Evolutionary conservation across 2,113 vertebrate genomes (phyloP).

Genomic region (Dermatemys mawii): DNA sequence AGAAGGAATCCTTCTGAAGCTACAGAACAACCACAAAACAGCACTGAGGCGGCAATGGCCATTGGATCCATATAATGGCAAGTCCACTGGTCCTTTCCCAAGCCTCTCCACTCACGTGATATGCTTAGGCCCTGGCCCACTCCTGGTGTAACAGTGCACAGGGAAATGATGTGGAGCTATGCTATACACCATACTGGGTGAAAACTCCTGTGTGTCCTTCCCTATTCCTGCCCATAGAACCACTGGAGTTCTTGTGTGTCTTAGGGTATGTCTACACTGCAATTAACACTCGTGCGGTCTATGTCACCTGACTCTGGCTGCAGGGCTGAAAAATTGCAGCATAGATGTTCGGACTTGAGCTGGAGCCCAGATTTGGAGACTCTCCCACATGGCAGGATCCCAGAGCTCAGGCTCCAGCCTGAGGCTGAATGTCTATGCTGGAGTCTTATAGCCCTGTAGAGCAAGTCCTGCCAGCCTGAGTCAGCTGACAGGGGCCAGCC

Average conservation of each 20-base stretch:
- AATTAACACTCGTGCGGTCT: no score
- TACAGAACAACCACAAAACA: not conserved
- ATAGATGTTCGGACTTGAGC: no score
- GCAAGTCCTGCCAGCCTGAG: not conserved
- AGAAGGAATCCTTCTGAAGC: not conserved
- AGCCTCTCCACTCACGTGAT: not conserved
- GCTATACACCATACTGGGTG: not conserved
- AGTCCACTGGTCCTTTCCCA: not conserved
- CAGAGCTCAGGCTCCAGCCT: not conserved
- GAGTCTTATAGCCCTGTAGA: not conserved
- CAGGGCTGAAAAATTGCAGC: no score
- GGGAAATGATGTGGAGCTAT: not conserved
- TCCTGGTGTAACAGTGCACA: not conserved
- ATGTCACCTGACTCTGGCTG: no score
- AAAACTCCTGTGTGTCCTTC: not conserved
- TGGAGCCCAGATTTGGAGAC: no score
- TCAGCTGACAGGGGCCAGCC: not conserved
- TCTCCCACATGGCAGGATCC: no score
- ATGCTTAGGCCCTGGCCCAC: not conserved
- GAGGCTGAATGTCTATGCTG: not conserved
- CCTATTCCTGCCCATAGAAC: not conserved
- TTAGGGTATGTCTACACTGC: not conserved
- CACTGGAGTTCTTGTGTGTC: not conserved
- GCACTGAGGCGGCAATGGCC: not conserved
- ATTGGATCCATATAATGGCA: not conserved